Base-by-base conservation (phyloP, 2,888 invertebrate species). In the Mesoligia furuncula region DNA sequence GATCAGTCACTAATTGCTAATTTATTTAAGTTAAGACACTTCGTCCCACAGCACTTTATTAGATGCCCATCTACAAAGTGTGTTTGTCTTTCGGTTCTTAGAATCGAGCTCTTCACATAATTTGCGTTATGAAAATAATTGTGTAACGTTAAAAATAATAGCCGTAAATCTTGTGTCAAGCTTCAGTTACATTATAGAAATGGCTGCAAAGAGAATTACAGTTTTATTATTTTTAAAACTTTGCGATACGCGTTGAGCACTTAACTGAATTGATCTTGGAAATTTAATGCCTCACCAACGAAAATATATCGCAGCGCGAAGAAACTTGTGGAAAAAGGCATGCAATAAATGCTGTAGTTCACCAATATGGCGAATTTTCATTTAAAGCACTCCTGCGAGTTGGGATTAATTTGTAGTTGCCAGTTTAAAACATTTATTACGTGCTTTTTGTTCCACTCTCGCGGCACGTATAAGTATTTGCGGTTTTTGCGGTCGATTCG, bases 381-480 rank as follows among this genome's bases (percentile, higher is more conserved):
- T 69, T 71, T 71, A 66, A 64, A 81, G 57, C 36, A 72, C 65
- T 73, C 36, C 36, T 48, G 72, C 45, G 70, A 48, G 59, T 79
- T 81, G 68, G 88, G 89, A 90, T 91, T 91, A 90, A 92, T 90
- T 92, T 90, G 87, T 88, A 90, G 86, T 87, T 88, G 67, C 71
- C 80, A 87, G 77, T 88, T 89, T 89, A 84, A 84, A 90, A 86
- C 86, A 90, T 90, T 90, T 90, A 89, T 89, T 82, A 86, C 84
- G 74, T 75, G 81, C 78, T 84, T 89, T 88, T 90, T 90, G 88
- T 83, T 85, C 75, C 79, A 72, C 69, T 70, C 31, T 48, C 83
- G 70, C 81, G 79, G 39, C 70, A 54, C 65, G 80, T 68, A 83
- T 85, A 87, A 87, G 86, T 57, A 84, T 90, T 86, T 81, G 80